Evolutionary conservation across 2,113 vertebrate genomes (phyloP).

Genomic region (Tragulus kanchil): DNA sequence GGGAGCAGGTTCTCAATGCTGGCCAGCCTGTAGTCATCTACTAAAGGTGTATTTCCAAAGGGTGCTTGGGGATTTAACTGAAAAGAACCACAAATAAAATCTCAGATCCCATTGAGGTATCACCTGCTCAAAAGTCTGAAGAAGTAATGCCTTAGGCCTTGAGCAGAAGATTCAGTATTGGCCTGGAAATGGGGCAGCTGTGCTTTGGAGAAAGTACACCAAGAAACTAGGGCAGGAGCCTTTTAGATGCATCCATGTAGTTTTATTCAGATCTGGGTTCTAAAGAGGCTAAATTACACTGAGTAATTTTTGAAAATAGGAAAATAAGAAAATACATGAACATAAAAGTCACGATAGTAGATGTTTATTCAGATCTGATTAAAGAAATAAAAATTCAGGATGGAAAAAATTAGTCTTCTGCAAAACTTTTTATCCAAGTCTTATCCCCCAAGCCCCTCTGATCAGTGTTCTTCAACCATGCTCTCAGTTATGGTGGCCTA

Average conservation of each 20-base stretch:
- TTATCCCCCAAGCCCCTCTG: not conserved
- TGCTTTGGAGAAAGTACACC: not conserved
- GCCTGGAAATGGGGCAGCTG: not conserved
- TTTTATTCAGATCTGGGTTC: too few species aligned
- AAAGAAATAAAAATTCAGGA: not conserved
- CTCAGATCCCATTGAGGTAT: not conserved
- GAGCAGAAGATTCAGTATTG: not conserved
- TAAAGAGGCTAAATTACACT: not conserved
- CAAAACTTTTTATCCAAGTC: not conserved
- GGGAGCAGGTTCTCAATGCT: not conserved
- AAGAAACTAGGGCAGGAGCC: not conserved
- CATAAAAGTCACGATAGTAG: not conserved
- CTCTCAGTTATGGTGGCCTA: not conserved
- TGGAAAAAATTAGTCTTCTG: not conserved
- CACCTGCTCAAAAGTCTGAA: not conserved
- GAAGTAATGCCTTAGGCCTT: not conserved
- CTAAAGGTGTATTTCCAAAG: not conserved
- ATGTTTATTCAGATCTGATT: not conserved
- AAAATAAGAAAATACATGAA: constrained; percentile 8
- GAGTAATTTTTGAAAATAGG: not conserved
- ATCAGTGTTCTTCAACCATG: not conserved
- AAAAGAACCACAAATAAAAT: not conserved
- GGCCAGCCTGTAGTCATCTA: not conserved
- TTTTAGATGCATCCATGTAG: too few species aligned
- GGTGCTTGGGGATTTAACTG: not conserved